Base-by-base conservation (phyloP, 2,113 vertebrate species). In the Pheucticus melanocephalus region DNA sequence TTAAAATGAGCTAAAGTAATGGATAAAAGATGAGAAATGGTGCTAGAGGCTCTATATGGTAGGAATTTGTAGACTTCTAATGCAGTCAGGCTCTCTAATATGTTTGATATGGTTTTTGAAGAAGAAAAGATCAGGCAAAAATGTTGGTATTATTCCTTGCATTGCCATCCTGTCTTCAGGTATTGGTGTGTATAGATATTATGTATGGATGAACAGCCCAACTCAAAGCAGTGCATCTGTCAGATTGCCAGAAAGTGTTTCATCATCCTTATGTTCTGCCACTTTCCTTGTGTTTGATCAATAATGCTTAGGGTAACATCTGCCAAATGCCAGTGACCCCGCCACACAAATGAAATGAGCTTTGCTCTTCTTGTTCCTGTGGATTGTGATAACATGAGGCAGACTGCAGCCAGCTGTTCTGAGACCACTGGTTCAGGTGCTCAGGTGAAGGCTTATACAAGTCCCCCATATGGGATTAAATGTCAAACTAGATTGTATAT, bases 361-460 rank as follows among this genome's bases (percentile, higher is more conserved):
- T 81, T 28, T 73, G 40, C 76, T 61, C 12, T 51, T 61, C 12
- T 51, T 44, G 45, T 47, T 65, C 61, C 47, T 66, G 30, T 73
- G 83, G 15, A 3, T 15, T 61, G 54, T n/a, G 45, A 8, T 53
- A 45, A 31, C 1, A 1, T 9, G 23, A 47, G 16, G 20, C 60
- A 51, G 80, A 2, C 54, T 72, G 51, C 28, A 63, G 54, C 16
- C 66, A 89, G 72, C 39, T 57, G 60, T 31, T 77, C 3, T 0
- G 27, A 57, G 35, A 28, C 39, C 14, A 0, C 13, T 10, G 28
- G 17, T 40, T 40, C 17, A 0, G 17, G 18, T 27, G 33, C 71
- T 59, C 1, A 0, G 33, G 16, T 65, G 35, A 56, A 65, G 59
- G 8, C 24, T 68, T 30, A 1, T 5, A 2, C 6, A 6, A 48